These are phyloP conservation scores for Spilosoma lubricipeda DNA, from an alignment of 2,888 invertebrate genomes.

Conservation along the genomic window DNA sequence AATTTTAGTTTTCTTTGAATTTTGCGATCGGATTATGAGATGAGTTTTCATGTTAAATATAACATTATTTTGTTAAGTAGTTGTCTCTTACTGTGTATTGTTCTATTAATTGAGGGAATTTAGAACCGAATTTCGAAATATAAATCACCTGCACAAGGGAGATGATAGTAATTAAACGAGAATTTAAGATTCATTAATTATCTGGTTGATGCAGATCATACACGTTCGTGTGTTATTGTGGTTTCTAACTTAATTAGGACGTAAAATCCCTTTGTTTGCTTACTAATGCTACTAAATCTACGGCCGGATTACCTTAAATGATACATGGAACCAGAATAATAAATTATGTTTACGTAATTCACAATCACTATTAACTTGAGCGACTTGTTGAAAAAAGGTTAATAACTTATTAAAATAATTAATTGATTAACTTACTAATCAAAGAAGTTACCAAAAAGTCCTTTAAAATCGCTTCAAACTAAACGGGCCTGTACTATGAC, in stretches of 20 bases:
- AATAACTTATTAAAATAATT: too few relatives aligned
- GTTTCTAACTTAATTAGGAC: conserved; percentile 23
- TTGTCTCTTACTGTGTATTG: background rate
- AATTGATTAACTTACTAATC: too few relatives aligned
- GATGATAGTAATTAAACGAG: background rate
- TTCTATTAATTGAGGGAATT: background rate
- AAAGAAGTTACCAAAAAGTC: too few relatives aligned
- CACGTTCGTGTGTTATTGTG: background rate
- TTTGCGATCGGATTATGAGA: too few relatives aligned
- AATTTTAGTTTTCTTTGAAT: too few relatives aligned
- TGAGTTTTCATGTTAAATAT: background rate
- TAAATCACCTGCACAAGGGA: too few relatives aligned
- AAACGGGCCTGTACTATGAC: background rate
- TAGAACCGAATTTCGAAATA: background rate
- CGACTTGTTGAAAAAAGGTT: too few relatives aligned
- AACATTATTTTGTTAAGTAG: background rate
- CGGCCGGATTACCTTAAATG: conserved; percentile 17
- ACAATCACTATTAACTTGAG: background rate
- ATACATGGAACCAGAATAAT: conserved; percentile 9
- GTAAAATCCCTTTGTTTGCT: conserved; percentile 22
- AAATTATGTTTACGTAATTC: background rate
- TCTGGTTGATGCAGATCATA: background rate
- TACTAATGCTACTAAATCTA: conserved; percentile 14
- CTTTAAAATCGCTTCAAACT: background rate
- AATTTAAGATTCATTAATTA: background rate